Conservation (phyloP, 2,113 vertebrate genomes). For the Lucifuga dentata region DNA sequence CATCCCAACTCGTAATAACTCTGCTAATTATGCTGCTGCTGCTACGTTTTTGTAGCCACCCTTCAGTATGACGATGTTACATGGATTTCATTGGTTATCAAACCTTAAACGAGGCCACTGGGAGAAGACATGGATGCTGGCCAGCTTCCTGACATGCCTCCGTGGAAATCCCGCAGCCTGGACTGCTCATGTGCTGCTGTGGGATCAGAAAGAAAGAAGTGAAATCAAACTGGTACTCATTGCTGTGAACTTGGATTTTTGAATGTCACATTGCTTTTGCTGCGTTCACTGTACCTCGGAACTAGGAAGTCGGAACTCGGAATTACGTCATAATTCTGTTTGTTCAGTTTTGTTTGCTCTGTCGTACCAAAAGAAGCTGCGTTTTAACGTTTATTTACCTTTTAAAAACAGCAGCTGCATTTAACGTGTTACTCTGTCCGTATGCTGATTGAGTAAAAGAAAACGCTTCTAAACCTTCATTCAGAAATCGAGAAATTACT, state of each 20-base stretch:
- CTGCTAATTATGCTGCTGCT: slow-evolving; percentile 84
- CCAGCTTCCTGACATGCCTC: slow-evolving; percentile 45
- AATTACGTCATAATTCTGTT: no score
- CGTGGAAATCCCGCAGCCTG: slow-evolving; percentile 51
- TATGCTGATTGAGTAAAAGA: no score
- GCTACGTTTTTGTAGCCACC: slow-evolving; percentile 85
- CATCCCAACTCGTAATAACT: slow-evolving; percentile 64
- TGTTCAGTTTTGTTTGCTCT: no score
- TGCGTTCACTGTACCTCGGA: no score
- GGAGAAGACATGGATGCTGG: slow-evolving; percentile 40
- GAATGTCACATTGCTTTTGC: slow-evolving; percentile 95
- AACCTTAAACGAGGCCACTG: slow-evolving; percentile 50
- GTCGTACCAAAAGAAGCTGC: no score
- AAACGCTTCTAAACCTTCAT: no score
- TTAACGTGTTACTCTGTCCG: no score
- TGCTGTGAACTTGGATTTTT: slow-evolving; percentile 86
- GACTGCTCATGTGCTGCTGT: slow-evolving; percentile 74
- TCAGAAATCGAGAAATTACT: no score
- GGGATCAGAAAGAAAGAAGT: slow-evolving; percentile 49
- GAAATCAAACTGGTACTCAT: slow-evolving; percentile 78
- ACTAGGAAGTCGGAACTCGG: no score
- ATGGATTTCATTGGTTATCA: slow-evolving; percentile 57
- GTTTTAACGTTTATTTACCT: no score
- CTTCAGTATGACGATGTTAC: slow-evolving; percentile 67
- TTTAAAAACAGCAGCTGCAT: no score